These are phyloP conservation scores for Euphydryas editha DNA, from an alignment of 2,888 invertebrate genomes.

Conservation along the genomic window DNA sequence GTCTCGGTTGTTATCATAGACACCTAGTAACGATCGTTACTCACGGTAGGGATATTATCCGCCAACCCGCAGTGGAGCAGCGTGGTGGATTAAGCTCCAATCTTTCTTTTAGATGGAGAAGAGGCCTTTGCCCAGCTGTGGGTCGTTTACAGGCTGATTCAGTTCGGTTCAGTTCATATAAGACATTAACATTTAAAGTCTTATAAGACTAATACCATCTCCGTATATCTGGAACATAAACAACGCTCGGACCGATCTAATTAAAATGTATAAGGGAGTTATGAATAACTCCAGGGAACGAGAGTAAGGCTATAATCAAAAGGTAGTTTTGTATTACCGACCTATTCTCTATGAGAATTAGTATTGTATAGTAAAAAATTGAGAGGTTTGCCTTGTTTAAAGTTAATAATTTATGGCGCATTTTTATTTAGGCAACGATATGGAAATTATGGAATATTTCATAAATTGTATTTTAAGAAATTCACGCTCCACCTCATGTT, in stretches of 20 bases:
- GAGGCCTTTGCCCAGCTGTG: no score
- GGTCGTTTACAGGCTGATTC: no score
- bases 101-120: no score
- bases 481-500: not conserved
- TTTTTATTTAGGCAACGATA: not conserved
- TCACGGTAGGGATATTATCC: no score
- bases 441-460: no score
- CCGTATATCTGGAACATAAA: not conserved
- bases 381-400: not conserved
- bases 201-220: not conserved
- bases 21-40: no score
- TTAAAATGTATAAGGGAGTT: slow-evolving; percentile 14
- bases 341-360: slow-evolving; percentile 7
- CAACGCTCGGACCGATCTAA: not conserved
- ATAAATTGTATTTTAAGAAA: not conserved
- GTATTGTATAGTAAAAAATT: not conserved
- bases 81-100: no score
- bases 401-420: not conserved
- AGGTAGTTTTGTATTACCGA: not conserved
- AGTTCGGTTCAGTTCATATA: no score
- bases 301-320: no score
- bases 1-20: no score
- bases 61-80: no score
- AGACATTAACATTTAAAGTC: not conserved
- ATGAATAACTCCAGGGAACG: slow-evolving; percentile 20